phyloP scores from a whole-genome alignment of 2,113 vertebrate species.

The Eclectus roratus region DNA sequence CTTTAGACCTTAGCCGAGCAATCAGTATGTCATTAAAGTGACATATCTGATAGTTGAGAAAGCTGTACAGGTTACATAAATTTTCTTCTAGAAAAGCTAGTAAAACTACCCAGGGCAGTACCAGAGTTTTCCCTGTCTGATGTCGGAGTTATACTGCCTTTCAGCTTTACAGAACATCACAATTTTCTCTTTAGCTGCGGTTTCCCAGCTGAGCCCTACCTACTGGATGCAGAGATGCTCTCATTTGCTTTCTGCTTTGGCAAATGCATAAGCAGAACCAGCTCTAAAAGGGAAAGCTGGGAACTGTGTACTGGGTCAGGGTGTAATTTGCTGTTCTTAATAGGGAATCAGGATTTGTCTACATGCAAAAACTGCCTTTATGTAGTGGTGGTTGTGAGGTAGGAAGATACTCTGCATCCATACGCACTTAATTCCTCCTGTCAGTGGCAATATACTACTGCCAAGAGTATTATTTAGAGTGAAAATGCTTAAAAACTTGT shows the following conservation, averaged over 20 bases:
- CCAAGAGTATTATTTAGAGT: not conserved
- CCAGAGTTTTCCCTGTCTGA: not conserved
- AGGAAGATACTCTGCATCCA: not conserved
- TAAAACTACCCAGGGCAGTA: not conserved
- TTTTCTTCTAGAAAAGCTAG: not conserved
- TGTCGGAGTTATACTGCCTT: not conserved
- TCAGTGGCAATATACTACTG: not conserved
- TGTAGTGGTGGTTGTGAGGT: not conserved
- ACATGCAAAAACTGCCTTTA: not conserved
- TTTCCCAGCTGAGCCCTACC: not conserved
- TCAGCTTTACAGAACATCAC: not conserved
- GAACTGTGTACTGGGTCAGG: not conserved
- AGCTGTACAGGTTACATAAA: not conserved
- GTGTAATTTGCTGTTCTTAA: not conserved
- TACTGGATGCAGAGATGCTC: not conserved
- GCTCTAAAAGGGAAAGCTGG: not conserved
- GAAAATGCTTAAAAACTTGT: not conserved
- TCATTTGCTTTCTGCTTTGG: rapidly evolving
- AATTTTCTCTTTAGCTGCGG: not conserved
- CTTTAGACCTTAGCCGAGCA: not conserved
- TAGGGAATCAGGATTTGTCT: not conserved
- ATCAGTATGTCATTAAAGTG: not conserved
- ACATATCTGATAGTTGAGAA: not conserved
- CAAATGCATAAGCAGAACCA: not conserved
- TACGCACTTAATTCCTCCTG: rapidly evolving